Evolutionary conservation across 2,888 invertebrate species (phyloP).

Genomic region (Sesamia inferens): DNA sequence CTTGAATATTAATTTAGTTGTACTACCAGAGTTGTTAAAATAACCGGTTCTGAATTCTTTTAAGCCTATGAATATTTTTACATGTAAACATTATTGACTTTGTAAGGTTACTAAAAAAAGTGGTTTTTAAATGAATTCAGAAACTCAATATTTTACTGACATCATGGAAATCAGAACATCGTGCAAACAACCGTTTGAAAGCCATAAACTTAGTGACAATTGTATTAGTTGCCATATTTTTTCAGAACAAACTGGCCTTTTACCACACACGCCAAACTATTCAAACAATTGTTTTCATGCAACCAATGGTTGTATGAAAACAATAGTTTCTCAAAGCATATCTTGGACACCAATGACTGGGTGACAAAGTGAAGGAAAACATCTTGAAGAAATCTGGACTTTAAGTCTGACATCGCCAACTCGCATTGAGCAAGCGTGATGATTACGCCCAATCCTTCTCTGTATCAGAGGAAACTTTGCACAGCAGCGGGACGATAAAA

Average conservation of each 20-base stretch:
- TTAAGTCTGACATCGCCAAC: too few relatives aligned
- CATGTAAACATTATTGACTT: neutral
- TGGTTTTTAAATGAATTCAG: neutral
- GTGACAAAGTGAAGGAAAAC: too few relatives aligned
- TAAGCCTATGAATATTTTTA: neutral
- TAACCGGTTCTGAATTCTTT: neutral
- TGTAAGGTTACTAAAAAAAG: neutral
- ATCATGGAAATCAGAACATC: neutral
- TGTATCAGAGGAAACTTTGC: too few relatives aligned
- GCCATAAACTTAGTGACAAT: constrained; percentile 3
- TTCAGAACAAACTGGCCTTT: neutral
- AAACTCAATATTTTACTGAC: neutral
- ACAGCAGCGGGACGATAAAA: too few relatives aligned
- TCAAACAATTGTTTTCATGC: constrained; percentile 1
- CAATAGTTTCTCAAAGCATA: too few relatives aligned
- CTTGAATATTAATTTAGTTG: neutral
- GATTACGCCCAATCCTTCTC: too few relatives aligned
- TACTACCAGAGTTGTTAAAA: neutral
- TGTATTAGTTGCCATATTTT: neutral
- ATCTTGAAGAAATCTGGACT: too few relatives aligned
- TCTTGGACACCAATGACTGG: too few relatives aligned
- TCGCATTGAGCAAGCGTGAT: too few relatives aligned
- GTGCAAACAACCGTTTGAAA: neutral
- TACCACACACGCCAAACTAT: constrained; percentile 2
- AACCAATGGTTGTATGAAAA: neutral